phyloP scores from a whole-genome alignment of 23 tunicate species.

The Ciona savignyi region DNA sequence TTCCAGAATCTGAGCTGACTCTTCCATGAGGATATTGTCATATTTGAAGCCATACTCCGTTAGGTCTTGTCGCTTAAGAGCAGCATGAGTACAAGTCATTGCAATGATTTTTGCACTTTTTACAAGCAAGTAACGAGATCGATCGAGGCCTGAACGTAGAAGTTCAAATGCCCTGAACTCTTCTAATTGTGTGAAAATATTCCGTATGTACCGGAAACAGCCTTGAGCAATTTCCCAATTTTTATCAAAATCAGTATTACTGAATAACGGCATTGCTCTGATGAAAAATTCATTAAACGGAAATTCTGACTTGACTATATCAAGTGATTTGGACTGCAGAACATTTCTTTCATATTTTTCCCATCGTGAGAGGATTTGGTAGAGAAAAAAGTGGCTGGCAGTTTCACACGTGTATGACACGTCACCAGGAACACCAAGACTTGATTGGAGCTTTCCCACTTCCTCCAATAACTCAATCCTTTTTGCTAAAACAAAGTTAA shows the following conservation, averaged over 20 bases:
- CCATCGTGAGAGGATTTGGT: slow-evolving; percentile 97
- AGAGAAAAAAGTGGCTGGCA: slow-evolving; percentile 92
- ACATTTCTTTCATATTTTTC: slow-evolving; percentile 83
- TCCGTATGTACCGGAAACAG: slow-evolving; percentile 89
- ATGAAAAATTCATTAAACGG: slow-evolving; percentile 79
- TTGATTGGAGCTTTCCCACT: slow-evolving; percentile 83
- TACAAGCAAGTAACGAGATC: slow-evolving; percentile 90
- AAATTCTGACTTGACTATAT: slow-evolving; percentile 38
- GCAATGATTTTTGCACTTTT: slow-evolving; percentile 99
- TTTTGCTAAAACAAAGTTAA: slow-evolving; percentile 78
- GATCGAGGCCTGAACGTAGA: slow-evolving; percentile 94
- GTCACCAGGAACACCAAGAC: slow-evolving; percentile 93
- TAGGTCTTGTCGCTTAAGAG: slow-evolving; percentile 89
- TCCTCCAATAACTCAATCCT: slow-evolving; percentile 79
- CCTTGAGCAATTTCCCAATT: slow-evolving; percentile 95
- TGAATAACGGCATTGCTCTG: slow-evolving; percentile 77
- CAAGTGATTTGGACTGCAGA: slow-evolving; percentile 34
- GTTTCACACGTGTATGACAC: slow-evolving; percentile 99
- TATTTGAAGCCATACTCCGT: slow-evolving; percentile 89
- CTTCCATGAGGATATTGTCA: slow-evolving; percentile 99
- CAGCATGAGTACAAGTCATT: slow-evolving; percentile 99
- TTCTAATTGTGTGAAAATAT: slow-evolving; percentile 93
- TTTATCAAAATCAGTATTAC: slow-evolving; percentile 46
- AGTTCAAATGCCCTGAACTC: slow-evolving; percentile 98
- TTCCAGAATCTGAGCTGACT: slow-evolving; percentile 97